Evolutionary conservation across 2,888 invertebrate species (phyloP).

Genomic region (Orchestes rusci): DNA sequence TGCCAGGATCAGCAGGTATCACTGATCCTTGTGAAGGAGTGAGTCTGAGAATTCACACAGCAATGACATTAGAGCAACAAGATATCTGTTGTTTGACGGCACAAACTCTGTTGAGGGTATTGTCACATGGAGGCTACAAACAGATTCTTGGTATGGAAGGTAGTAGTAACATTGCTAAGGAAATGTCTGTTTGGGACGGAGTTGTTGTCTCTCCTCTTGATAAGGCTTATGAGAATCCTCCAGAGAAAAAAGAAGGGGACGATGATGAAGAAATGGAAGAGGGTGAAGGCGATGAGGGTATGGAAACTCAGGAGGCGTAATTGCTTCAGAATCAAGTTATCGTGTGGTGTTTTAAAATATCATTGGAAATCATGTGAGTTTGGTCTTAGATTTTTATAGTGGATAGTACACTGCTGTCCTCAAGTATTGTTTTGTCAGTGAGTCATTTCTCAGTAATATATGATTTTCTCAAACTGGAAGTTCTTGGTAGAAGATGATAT

Average conservation of each 20-base stretch:
- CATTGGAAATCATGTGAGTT: too few relatives aligned
- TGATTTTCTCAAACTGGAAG: too few relatives aligned
- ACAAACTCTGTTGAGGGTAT: slow-evolving; percentile 83
- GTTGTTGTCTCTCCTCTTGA: slow-evolving; percentile 94
- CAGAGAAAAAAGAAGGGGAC: slow-evolving; percentile 64
- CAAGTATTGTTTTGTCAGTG: too few relatives aligned
- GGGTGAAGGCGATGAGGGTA: slow-evolving; percentile 51
- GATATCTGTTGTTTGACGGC: slow-evolving; percentile 91
- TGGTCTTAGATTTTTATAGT: too few relatives aligned
- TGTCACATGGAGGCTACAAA: slow-evolving; percentile 89
- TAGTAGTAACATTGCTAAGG: slow-evolving; percentile 53
- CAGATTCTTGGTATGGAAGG: slow-evolving; percentile 71
- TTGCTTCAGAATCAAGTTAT: background rate
- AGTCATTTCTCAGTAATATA: too few relatives aligned
- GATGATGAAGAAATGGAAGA: slow-evolving; percentile 56
- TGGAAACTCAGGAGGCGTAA: slow-evolving; percentile 43
- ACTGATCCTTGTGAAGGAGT: slow-evolving; percentile 92
- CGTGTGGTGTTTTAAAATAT: too few relatives aligned
- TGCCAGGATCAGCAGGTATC: slow-evolving; percentile 89
- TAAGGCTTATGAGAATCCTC: slow-evolving; percentile 80
- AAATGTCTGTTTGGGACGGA: slow-evolving; percentile 96
- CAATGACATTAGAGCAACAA: slow-evolving; percentile 84
- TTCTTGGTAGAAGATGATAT: too few relatives aligned
- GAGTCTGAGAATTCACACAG: slow-evolving; percentile 82
- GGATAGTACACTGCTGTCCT: too few relatives aligned